Conservation (phyloP, 1,140 invertebrate species). For the Calosoma granatense region DNA sequence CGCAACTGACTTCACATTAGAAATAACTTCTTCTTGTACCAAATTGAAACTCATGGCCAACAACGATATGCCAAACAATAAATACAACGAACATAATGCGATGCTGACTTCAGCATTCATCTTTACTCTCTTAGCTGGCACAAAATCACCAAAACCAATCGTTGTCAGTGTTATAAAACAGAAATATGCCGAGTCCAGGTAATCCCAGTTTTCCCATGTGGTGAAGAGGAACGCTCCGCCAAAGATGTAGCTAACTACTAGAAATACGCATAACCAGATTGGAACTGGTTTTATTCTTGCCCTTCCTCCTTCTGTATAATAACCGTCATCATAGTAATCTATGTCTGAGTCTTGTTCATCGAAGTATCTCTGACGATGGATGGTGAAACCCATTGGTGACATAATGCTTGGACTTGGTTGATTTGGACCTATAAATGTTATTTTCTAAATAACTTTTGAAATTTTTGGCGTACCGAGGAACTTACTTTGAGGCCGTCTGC, state of each 20-base stretch:
- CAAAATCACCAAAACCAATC: slow-evolving; percentile 91
- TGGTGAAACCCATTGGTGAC: slow-evolving; percentile 53
- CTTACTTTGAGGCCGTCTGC: slow-evolving; percentile 8
- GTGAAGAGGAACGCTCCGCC: slow-evolving; percentile 78
- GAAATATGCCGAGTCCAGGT: slow-evolving; percentile 87
- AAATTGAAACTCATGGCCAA: slow-evolving; percentile 98
- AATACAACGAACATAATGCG: slow-evolving; percentile 83
- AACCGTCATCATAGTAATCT: slow-evolving; percentile 34
- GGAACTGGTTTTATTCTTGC: slow-evolving; percentile 62
- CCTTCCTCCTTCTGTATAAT: slow-evolving; percentile 19
- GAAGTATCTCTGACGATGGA: slow-evolving; percentile 43
- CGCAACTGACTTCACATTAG: slow-evolving; percentile 72
- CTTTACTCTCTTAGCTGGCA: slow-evolving; percentile 70
- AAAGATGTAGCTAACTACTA: slow-evolving; percentile 82
- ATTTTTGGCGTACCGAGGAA: too few relatives aligned
- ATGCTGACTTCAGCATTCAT: slow-evolving; percentile 67
- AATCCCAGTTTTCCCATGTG: slow-evolving; percentile 79
- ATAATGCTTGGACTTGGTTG: slow-evolving; percentile 50
- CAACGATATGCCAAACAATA: slow-evolving; percentile 92
- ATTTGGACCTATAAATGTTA: slow-evolving; percentile 24
- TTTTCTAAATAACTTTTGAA: too few relatives aligned
- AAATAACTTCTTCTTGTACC: slow-evolving; percentile 86
- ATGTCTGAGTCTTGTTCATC: slow-evolving; percentile 40
- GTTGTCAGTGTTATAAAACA: slow-evolving; percentile 94
- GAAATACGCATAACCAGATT: slow-evolving; percentile 81